A percentile compares a stretch with the other conserved stretches of the same genome.
These are phyloP conservation scores for Micrastur ruficollis DNA, from an alignment of 2,797 vertebrate species.

Conservation along the genomic window DNA sequence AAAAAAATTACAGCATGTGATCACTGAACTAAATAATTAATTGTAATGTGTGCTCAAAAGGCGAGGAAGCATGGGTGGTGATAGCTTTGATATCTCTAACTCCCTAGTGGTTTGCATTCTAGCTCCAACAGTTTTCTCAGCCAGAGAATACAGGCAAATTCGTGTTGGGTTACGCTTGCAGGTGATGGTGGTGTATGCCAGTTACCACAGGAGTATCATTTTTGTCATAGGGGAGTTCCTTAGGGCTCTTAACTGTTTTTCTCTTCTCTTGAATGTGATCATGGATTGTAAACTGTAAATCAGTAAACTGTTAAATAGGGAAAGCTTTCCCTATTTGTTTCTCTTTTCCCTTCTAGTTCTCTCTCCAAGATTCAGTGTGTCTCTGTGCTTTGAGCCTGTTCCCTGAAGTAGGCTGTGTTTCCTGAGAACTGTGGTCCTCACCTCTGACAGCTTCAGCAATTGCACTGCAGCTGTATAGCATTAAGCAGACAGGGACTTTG, in stretches of 20 bases:
- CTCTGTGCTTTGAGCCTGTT: not conserved
- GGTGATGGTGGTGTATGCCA: not conserved
- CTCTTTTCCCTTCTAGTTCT: not conserved
- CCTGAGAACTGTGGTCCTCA: not conserved
- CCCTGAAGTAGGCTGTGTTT: not conserved
- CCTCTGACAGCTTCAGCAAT: not conserved
- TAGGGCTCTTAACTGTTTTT: not conserved
- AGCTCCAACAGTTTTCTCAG: not conserved
- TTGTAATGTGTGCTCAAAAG: not conserved
- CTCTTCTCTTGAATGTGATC: not conserved
- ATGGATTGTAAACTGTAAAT: not conserved
- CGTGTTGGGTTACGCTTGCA: fast-evolving
- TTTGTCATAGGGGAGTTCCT: not conserved
- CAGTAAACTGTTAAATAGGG: not conserved
- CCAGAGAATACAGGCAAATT: not conserved
- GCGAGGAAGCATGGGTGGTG: not conserved
- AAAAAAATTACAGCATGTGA: not conserved
- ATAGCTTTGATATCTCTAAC: not conserved
- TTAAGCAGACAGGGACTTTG: not conserved
- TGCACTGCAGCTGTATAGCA: not conserved
- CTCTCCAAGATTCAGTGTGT: not conserved
- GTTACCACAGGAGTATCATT: not conserved
- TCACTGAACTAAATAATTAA: not conserved
- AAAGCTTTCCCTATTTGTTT: not conserved
- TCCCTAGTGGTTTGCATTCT: not conserved